A percentile compares a stretch with the other conserved stretches of the same genome.
Evolutionary conservation across 2,888 invertebrate genomes (phyloP).

Genomic region (Daptonema setosum): DNA sequence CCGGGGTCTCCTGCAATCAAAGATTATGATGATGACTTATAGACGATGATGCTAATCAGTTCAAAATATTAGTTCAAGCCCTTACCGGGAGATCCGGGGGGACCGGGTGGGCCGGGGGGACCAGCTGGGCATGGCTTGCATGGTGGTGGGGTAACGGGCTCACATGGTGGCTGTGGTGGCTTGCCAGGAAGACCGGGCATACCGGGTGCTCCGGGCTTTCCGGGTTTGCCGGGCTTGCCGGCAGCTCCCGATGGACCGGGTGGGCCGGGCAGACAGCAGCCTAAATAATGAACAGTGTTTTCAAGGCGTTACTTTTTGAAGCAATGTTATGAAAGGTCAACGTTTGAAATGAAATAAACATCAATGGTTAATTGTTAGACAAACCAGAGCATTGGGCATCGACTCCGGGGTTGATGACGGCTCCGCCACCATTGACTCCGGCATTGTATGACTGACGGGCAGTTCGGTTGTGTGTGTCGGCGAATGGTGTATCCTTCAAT

Average conservation of each 20-base stretch:
- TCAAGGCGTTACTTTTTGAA: too few relatives aligned
- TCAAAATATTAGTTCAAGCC: too few relatives aligned
- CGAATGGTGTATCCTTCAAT: conserved; percentile 15
- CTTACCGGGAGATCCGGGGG: conserved; percentile 5
- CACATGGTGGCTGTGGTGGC: conserved; percentile 11
- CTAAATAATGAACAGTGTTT: too few relatives aligned
- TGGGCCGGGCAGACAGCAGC: conserved; percentile 19
- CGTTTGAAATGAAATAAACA: too few relatives aligned
- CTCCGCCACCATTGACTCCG: too few relatives aligned
- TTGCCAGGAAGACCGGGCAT: conserved; percentile 16
- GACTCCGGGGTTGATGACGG: neutral
- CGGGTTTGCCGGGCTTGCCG: conserved; percentile 20
- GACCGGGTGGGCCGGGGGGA: conserved; percentile 14
- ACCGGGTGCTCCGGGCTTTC: conserved; percentile 23
- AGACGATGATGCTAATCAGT: too few relatives aligned
- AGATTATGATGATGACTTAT: too few relatives aligned
- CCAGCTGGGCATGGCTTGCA: conserved; percentile 20
- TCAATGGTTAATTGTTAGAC: too few relatives aligned
- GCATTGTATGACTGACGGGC: conserved; percentile 19
- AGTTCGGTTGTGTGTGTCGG: conserved; percentile 13
- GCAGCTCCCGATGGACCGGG: conserved; percentile 17
- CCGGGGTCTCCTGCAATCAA: conserved; percentile 5
- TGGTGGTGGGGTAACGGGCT: conserved; percentile 24
- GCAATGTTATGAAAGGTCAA: too few relatives aligned
- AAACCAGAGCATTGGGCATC: neutral